Percentiles rank a stretch among this genome's conserved stretches.
These are phyloP conservation scores for Ophioninae sp. DNA, from an alignment of 2,888 invertebrate species.

Conservation along the genomic window DNA sequence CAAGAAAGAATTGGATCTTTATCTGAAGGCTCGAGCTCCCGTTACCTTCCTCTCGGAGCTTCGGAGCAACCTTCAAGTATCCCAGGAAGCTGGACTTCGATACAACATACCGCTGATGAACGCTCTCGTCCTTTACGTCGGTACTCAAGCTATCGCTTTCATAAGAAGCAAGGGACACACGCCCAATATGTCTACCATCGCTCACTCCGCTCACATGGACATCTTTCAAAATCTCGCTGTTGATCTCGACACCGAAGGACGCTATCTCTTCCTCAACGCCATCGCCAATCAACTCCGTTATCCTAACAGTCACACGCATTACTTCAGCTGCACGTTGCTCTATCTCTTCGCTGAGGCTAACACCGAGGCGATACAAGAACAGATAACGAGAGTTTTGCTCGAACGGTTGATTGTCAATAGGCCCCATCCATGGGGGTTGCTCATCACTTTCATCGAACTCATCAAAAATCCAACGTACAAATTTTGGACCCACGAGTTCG, in stretches of 20 bases:
- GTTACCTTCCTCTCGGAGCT: slow-evolving; percentile 97
- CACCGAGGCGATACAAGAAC: slow-evolving; percentile 98
- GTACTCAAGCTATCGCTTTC: slow-evolving; percentile 96
- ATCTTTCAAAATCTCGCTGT: slow-evolving; percentile 99
- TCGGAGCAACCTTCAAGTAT: slow-evolving; percentile 93
- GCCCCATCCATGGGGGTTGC: slow-evolving; percentile 99
- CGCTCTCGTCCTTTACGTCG: slow-evolving; percentile 98
- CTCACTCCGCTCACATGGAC: slow-evolving; percentile 99
- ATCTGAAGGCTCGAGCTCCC: slow-evolving; percentile 95
- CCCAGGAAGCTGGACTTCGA: slow-evolving; percentile 92
- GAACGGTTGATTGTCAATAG: slow-evolving; percentile 98
- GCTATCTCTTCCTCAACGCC: slow-evolving; percentile 98
- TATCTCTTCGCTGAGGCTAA: slow-evolving; percentile 99
- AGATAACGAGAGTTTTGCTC: slow-evolving; percentile 97
- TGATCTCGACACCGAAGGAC: slow-evolving; percentile 98
- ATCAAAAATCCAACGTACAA: slow-evolving; percentile 99
- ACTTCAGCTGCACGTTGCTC: slow-evolving; percentile 98
- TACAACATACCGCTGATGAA: slow-evolving; percentile 99
- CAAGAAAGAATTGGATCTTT: slow-evolving; percentile 98
- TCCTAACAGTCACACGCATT: slow-evolving; percentile 99
- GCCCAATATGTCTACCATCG: slow-evolving; percentile 98
- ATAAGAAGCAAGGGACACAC: slow-evolving; percentile 95
- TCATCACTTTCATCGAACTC: slow-evolving; percentile 99
- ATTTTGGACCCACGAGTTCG: slow-evolving; percentile 99
- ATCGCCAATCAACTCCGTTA: slow-evolving; percentile 99